Evolutionary conservation across 2,888 invertebrate species (phyloP).

Genomic region (Athalia cordata): DNA sequence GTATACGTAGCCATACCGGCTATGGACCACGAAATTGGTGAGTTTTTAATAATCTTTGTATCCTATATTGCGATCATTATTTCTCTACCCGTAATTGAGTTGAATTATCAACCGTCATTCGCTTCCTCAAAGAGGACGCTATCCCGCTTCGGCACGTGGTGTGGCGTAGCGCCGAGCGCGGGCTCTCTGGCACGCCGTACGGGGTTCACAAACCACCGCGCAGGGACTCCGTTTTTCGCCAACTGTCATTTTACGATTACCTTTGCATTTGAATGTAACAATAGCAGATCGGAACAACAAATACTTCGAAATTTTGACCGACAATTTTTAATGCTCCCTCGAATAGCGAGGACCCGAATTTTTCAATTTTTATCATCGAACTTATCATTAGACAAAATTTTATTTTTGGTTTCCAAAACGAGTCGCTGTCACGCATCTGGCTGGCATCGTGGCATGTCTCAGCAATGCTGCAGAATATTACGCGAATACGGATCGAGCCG

Average conservation of each 20-base stretch:
- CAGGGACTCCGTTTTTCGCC: constrained; percentile 58
- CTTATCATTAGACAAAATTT: too few relatives aligned
- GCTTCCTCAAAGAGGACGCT: constrained; percentile 23
- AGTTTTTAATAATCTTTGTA: constrained; percentile 51
- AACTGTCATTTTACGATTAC: constrained; percentile 57
- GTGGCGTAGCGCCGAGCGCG: constrained; percentile 54
- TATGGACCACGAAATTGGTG: constrained; percentile 62
- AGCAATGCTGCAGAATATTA: background rate
- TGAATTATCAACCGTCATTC: background rate
- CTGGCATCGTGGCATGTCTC: background rate
- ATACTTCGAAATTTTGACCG: background rate
- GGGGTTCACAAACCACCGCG: constrained; percentile 57
- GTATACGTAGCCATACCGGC: constrained; percentile 54
- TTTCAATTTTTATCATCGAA: background rate
- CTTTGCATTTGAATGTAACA: constrained; percentile 34
- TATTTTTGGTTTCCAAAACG: background rate
- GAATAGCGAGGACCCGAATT: background rate
- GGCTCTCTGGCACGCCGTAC: constrained; percentile 55
- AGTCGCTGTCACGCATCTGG: constrained; percentile 9
- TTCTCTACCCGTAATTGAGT: background rate
- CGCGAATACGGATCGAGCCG: background rate
- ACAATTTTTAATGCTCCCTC: too few relatives aligned
- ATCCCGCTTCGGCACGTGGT: constrained; percentile 59
- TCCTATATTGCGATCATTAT: background rate
- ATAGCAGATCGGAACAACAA: constrained; percentile 1